A percentile compares a stretch with the other conserved stretches of the same genome.
phyloP scores from a whole-genome alignment of 2,797 vertebrate species.

The Mycteria americana region DNA sequence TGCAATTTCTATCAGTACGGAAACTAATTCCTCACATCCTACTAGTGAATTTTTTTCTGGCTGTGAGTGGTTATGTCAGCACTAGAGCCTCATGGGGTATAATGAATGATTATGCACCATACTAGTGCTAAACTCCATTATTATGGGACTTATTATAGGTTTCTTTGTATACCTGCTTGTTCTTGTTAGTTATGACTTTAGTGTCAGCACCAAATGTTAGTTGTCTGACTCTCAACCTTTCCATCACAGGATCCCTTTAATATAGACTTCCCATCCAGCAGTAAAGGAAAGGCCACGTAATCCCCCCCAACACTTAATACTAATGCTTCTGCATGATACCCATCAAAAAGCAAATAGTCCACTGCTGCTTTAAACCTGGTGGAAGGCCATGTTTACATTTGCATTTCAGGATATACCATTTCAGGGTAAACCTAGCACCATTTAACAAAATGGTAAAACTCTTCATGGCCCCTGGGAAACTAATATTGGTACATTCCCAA shows the following conservation, averaged over 20 bases:
- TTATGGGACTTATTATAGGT: not conserved
- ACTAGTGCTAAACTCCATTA: not conserved
- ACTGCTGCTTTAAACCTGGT: not conserved
- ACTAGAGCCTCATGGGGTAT: not conserved
- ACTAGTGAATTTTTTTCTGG: not conserved
- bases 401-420: not conserved
- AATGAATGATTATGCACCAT: not conserved
- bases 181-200: not conserved
- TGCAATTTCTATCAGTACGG: not conserved
- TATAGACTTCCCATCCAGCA: not conserved
- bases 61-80: not conserved
- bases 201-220: not conserved
- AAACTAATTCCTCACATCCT: constrained; percentile 18
- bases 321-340: not conserved
- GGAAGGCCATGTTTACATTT: not conserved
- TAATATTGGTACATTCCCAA: not conserved
- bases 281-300: not conserved
- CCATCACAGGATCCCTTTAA: not conserved
- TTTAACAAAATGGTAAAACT: not conserved
- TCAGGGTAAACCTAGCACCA: not conserved
- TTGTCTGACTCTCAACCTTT: not conserved
- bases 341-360: not conserved
- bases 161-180: not conserved
- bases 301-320: not conserved
- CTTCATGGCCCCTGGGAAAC: not conserved